Percentiles rank a stretch among this genome's conserved stretches.
These are phyloP conservation scores for Aegithalos caudatus DNA, from an alignment of 2,113 vertebrate genomes.

Conservation along the genomic window DNA sequence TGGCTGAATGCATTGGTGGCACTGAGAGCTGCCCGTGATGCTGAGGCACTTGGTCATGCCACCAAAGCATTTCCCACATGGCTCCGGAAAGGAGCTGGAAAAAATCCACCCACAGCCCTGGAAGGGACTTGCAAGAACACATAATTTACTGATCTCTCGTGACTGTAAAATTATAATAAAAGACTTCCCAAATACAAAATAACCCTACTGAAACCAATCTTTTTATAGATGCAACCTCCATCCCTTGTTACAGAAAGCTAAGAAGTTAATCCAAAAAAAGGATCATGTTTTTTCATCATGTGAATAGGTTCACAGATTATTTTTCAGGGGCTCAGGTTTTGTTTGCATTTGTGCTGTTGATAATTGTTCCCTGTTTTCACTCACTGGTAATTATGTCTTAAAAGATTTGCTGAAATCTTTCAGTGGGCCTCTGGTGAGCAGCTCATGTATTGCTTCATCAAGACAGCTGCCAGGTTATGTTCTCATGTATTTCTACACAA, in stretches of 20 bases:
- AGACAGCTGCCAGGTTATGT: neutral
- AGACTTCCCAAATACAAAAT: neutral
- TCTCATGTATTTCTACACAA: neutral
- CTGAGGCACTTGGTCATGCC: neutral
- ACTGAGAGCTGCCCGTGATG: rapidly evolving
- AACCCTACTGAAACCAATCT: neutral
- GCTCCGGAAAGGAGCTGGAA: neutral
- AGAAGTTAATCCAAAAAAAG: neutral
- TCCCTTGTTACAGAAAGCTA: neutral
- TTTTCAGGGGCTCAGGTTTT: neutral
- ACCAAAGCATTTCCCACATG: neutral
- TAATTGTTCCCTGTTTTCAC: neutral
- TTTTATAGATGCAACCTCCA: neutral
- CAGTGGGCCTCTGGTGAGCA: neutral
- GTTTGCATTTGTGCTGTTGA: neutral
- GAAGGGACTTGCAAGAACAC: neutral
- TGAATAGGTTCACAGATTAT: neutral
- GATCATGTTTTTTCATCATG: neutral
- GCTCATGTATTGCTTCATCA: neutral
- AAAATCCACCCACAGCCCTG: neutral
- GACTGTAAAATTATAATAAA: neutral
- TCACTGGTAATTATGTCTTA: no score
- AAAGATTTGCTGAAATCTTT: neutral
- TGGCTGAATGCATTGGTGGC: neutral
- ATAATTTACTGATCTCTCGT: neutral